Evolutionary conservation across 2,113 vertebrate genomes (phyloP).

Genomic region (Herpetotheres cachinnans): DNA sequence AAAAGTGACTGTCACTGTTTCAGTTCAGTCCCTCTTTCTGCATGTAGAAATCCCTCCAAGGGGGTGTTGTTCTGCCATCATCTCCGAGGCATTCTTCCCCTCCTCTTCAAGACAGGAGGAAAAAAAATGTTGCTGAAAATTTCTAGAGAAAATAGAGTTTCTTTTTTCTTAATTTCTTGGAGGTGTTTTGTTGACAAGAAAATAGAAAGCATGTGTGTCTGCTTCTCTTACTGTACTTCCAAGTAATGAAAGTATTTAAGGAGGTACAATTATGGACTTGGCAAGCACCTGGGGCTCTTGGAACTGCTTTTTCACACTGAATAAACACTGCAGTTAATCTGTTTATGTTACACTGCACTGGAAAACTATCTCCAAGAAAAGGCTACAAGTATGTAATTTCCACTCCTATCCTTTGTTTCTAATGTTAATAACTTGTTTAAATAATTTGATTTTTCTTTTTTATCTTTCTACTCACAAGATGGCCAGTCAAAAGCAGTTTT

Average conservation of each 20-base stretch:
- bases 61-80: not conserved
- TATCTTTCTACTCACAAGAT: constrained; percentile 10
- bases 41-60: not conserved
- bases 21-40: not conserved
- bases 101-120: not conserved
- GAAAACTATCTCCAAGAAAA: constrained; percentile 77
- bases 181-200: constrained; percentile 83
- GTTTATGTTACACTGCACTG: constrained; percentile 72
- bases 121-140: constrained; percentile 12
- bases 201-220: constrained; percentile 78
- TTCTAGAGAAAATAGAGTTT: constrained; percentile 72
- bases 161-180: constrained; percentile 70
- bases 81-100: not conserved
- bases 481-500: constrained; percentile 24
- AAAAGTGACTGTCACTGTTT: not conserved
- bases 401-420: constrained; percentile 29
- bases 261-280: constrained; percentile 84
- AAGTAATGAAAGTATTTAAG: constrained; percentile 84
- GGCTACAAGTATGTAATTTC: constrained; percentile 57
- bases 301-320: constrained; percentile 81
- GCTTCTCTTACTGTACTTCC: constrained; percentile 75
- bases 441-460: constrained; percentile 21
- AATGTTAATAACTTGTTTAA: constrained; percentile 59
- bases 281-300: constrained; percentile 81
- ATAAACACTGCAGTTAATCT: constrained; percentile 82